Evolutionary conservation across 92 coral and sea anemone genomes (phyloP).

Genomic region (Epizoanthus stellaris): DNA sequence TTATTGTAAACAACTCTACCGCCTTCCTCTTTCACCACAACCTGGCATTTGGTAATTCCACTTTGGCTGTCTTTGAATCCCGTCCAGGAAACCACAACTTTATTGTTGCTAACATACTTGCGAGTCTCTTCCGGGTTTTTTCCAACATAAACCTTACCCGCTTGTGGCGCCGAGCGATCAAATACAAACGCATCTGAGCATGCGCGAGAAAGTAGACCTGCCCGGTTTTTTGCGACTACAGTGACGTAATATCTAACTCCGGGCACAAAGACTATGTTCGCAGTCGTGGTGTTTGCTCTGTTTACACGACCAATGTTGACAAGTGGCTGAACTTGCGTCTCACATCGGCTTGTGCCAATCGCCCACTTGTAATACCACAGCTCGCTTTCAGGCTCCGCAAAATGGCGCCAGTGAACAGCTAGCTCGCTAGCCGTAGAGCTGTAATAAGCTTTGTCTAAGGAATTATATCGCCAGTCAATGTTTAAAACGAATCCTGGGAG

Average conservation of each 20-base stretch:
- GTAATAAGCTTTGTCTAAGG: constrained; percentile 53
- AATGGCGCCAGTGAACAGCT: constrained; percentile 76
- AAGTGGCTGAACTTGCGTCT: constrained; percentile 87
- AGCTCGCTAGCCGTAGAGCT: constrained; percentile 53
- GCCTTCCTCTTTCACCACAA: constrained; percentile 49
- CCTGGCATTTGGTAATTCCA: constrained; percentile 64
- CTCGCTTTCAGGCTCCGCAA: constrained; percentile 85
- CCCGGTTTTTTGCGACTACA: constrained; percentile 80
- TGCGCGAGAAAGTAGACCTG: constrained; percentile 79
- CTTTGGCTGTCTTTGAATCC: constrained; percentile 75
- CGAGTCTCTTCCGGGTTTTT: constrained; percentile 44
- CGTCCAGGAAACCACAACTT: constrained; percentile 62
- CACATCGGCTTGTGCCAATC: constrained; percentile 83
- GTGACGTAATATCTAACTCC: constrained; percentile 83
- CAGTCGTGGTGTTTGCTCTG: constrained; percentile 72
- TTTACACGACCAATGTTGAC: constrained; percentile 78
- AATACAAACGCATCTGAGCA: constrained; percentile 87
- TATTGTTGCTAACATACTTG: constrained; percentile 42
- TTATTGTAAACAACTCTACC: constrained; percentile 22
- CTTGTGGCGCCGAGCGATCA: constrained; percentile 73
- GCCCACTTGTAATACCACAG: constrained; percentile 97
- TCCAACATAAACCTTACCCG: constrained; percentile 65
- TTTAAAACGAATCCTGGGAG: constrained; percentile 59
- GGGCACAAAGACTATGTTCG: constrained; percentile 50
- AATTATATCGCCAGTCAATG: constrained; percentile 52